Base-by-base conservation (phyloP, 2,113 vertebrate species). In the Salvelinus alpinus region DNA sequence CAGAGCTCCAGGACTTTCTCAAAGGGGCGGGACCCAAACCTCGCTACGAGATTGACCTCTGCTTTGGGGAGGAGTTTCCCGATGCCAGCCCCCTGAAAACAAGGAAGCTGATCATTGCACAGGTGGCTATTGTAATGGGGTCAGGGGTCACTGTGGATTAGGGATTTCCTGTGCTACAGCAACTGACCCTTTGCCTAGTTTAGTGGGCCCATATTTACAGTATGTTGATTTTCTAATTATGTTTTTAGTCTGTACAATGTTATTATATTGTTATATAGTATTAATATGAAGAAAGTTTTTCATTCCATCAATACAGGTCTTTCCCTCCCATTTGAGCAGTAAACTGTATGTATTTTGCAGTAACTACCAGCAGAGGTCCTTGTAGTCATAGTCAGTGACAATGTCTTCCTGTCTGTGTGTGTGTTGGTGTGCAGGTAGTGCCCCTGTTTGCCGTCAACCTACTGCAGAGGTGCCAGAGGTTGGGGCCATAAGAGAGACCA, bases 1-100 rank as follows among this genome's bases (percentile, higher is more conserved):
- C 86, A 98, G 96, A 94, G 64, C 87, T 96, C 44, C 86, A 82
- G 4, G 89, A 84, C 44, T 92, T 90, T 85, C 79, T 93, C 71
- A 92, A 88, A 34, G 84, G 89, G 0, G 91, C 89, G 3, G 84
- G 86, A 13, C 86, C 92, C 0, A 31, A 29, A 1, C 96, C 97
- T 0, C 89, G 91, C 51, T 95, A 94, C 83, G 89, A 93, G 86
- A 95, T 97, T 71, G 89, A 91, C 25, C 90, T 98, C 57, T 96
- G 96, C 87, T 97, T 97, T 0, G 96, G 96, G 3, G 95, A 98
- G 84, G 97, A 97, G 80, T 97, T 93, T 74, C 96, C 95, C 7
- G 94, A 95, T 13, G 83, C 90, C 5, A 72, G 59, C 0, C 76
- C 89, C 20, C 88, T 90, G 20, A 93, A 92, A n/a, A 80, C 78